Percentiles rank a stretch among this genome's conserved stretches.
phyloP scores from a whole-genome alignment of 1,140 invertebrate species.

The Drosophila nikananu region DNA sequence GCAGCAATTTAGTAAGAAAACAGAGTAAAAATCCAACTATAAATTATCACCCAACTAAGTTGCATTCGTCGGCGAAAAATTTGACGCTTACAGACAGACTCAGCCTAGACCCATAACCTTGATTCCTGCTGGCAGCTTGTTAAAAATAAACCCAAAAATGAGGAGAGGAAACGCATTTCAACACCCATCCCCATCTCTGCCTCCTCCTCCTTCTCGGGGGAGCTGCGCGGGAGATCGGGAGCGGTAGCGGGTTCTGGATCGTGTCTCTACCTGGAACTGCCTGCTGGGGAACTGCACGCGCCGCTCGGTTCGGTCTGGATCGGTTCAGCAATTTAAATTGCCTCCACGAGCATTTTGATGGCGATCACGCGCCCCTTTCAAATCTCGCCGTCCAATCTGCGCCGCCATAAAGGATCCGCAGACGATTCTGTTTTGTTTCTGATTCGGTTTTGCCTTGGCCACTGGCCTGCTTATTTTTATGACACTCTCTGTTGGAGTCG shows the following conservation, averaged over 20 bases:
- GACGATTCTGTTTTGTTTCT: conserved; percentile 15
- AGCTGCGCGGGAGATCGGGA: conserved; percentile 8
- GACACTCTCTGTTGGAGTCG: conserved; percentile 61
- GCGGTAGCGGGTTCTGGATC: conserved; percentile 51
- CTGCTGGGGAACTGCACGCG: conserved; percentile 40
- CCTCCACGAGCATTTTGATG: conserved; percentile 81
- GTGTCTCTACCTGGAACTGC: conserved; percentile 51
- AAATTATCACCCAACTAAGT: conserved; percentile 68
- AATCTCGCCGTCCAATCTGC: conserved; percentile 72
- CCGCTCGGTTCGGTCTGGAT: conserved; percentile 20
- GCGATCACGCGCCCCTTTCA: conserved; percentile 78
- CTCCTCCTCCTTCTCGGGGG: background rate
- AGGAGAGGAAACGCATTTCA: conserved; percentile 37
- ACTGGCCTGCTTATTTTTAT: conserved; percentile 51
- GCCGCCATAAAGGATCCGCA: conserved; percentile 51
- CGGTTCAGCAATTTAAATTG: conserved; percentile 80
- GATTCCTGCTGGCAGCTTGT: conserved; percentile 52
- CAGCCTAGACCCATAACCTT: conserved; percentile 69
- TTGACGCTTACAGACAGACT: conserved; percentile 27
- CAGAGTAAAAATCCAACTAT: conserved; percentile 44
- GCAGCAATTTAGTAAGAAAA: conserved; percentile 40
- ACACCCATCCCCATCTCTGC: conserved; percentile 53
- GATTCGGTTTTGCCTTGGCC: conserved; percentile 10
- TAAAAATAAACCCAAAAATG: conserved; percentile 50
- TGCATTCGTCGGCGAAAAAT: conserved; percentile 33